Percentiles rank a stretch among this genome's conserved stretches.
Conservation (phyloP, 2,113 vertebrate species). For the Ploceus nigricollis region DNA sequence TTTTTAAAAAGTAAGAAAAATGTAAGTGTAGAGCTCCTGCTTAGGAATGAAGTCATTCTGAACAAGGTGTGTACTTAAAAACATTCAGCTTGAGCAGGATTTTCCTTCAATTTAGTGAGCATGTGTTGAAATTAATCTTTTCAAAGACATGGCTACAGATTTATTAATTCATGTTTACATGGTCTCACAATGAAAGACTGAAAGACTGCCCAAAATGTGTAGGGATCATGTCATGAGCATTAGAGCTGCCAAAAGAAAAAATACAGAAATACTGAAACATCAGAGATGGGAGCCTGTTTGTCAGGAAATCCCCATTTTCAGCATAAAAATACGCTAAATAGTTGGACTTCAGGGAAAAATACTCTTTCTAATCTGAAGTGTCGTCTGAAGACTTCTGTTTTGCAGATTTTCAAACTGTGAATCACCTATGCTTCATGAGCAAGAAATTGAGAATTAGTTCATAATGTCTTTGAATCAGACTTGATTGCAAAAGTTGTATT, state of each 20-base stretch:
- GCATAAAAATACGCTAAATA: neutral
- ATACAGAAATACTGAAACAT: neutral
- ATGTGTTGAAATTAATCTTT: neutral
- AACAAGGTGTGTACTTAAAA: neutral
- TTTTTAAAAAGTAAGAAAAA: neutral
- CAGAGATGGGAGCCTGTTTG: neutral
- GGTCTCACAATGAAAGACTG: neutral
- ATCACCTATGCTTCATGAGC: neutral
- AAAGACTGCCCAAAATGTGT: neutral
- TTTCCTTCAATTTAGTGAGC: neutral
- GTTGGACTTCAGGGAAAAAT: neutral
- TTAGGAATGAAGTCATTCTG: neutral
- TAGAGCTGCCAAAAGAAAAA: neutral
- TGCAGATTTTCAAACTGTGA: neutral
- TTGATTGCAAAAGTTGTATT: neutral
- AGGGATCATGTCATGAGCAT: neutral
- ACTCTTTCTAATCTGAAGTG: neutral
- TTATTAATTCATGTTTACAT: neutral
- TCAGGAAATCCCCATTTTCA: neutral
- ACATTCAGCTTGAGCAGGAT: neutral
- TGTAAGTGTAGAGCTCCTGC: neutral
- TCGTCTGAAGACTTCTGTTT: neutral
- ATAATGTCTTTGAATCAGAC: neutral
- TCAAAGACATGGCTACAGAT: neutral
- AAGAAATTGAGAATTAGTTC: neutral